A percentile compares a stretch with the other conserved stretches of the same genome.
These are phyloP conservation scores for Megalops cyprinoides DNA, from an alignment of 2,797 vertebrate species.

Conservation along the genomic window DNA sequence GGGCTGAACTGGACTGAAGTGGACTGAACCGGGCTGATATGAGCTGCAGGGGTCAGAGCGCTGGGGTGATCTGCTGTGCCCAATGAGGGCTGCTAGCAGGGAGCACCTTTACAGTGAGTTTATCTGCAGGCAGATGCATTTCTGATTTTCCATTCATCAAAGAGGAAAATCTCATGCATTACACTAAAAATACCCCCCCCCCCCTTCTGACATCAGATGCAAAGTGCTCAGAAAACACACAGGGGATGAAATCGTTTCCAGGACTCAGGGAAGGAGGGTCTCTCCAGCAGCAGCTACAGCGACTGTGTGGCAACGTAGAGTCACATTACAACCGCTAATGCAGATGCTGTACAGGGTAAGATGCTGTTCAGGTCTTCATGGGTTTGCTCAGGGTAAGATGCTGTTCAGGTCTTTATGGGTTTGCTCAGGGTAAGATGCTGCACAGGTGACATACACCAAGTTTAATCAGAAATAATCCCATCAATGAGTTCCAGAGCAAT, in stretches of 20 bases:
- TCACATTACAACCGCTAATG: too few species aligned
- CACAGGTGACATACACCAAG: too few species aligned
- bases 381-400: too few species aligned
- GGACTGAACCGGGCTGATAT: not conserved
- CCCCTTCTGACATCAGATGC: not conserved
- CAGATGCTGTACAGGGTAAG: too few species aligned
- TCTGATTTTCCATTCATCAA: not conserved
- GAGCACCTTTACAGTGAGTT: not conserved
- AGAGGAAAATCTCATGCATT: not conserved
- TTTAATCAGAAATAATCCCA: too few species aligned
- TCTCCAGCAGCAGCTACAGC: too few species aligned
- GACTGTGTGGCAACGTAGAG: too few species aligned
- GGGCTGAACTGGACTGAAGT: not conserved
- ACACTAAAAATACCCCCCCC: conserved; percentile 7
- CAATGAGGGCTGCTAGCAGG: not conserved
- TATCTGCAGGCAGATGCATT: not conserved
- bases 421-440: too few species aligned
- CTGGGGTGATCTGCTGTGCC: not conserved
- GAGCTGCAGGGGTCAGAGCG: not conserved
- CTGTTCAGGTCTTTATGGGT: too few species aligned
- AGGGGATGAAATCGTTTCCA: not conserved
- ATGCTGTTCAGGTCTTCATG: too few species aligned
- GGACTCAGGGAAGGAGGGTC: not conserved
- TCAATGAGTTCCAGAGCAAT: too few species aligned
- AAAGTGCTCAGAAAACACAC: not conserved